Base-by-base conservation (phyloP, 1,140 invertebrate genomes). In the Sycobia sp. region DNA sequence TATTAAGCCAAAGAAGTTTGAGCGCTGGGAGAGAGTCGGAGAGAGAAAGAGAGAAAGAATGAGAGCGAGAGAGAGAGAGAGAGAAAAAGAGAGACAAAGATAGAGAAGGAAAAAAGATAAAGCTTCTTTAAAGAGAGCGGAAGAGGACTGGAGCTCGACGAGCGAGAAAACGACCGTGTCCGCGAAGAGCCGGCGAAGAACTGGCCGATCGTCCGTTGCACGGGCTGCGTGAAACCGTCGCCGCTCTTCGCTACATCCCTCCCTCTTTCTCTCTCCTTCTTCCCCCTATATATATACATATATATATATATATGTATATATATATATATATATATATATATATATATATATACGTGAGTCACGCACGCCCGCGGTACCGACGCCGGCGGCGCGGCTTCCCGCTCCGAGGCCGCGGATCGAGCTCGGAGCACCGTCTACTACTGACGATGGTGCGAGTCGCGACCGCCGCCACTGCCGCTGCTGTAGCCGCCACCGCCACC, bases 141-240 rank as follows among this genome's bases (percentile, higher is more conserved):
- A 5, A 18, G 14, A 38, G 22, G 27, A n/a, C 27, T 22, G 23
- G n/a, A 16, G 39, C 29, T 10, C 9, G 50, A 4, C 9, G 10
- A 3, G 11, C 27, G 22, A n/a, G 18, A 20, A n/a, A 23, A 36
- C 46, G 53, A 72, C 73, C 72, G 74, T 61, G 62, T 69, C 66
- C 76, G 70, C 73, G 71, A 73, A 73, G 72, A 62, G 73, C 71
- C 75, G 77, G 74, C 74, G 74, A 80, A 71, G 77, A 82, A 82
- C 79, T 82, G 80, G 76, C 73, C 76, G 78, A 80, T 76, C 78
- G 78, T 72, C 73, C 69, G 72, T 71, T 72, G 68, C 69, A 62
- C 55, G 56, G 47, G 44, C 65, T 69, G 72, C 67, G 62, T 39
- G 27, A 73, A 74, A 69, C 44, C 67, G 67, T 65, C 62, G 67